Percentiles rank a stretch among this genome's conserved stretches.
Conservation (phyloP, 2,113 vertebrate species). For the Pelodiscus sinensis region DNA sequence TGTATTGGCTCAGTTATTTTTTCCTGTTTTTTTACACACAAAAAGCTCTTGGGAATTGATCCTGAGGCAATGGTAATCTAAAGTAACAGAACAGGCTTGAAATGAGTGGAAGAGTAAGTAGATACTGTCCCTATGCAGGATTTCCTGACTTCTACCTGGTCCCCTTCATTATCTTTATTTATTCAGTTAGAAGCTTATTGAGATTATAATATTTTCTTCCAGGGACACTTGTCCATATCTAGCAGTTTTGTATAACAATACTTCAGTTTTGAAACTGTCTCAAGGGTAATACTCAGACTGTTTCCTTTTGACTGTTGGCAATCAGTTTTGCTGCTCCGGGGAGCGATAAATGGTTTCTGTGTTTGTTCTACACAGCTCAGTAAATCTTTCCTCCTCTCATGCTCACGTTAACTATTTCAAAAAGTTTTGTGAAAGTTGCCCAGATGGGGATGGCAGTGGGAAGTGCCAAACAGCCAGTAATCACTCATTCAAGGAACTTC, state of each 20-base stretch:
- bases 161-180: constrained; percentile 22
- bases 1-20: neutral
- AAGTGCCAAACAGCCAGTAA: neutral
- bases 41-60: neutral
- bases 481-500: neutral
- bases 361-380: neutral
- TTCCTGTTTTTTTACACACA: neutral
- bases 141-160: neutral
- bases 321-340: constrained; percentile 13
- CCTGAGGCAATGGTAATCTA: neutral
- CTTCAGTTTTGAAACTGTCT: neutral
- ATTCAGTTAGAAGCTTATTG: neutral
- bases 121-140: neutral
- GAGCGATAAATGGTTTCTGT: constrained; percentile 34
- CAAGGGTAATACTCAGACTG: neutral
- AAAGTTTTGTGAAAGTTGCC: constrained; percentile 34
- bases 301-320: neutral
- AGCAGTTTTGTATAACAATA: constrained; percentile 31
- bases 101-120: neutral
- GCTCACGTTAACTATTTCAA: constrained; percentile 27
- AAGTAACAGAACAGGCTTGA: neutral
- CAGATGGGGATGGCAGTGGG: constrained; percentile 1
- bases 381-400: constrained; percentile 45
- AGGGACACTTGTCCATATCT: neutral
- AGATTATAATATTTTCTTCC: neutral